Conservation (phyloP, 2,888 invertebrate species). For the Gryllus longicercus region DNA sequence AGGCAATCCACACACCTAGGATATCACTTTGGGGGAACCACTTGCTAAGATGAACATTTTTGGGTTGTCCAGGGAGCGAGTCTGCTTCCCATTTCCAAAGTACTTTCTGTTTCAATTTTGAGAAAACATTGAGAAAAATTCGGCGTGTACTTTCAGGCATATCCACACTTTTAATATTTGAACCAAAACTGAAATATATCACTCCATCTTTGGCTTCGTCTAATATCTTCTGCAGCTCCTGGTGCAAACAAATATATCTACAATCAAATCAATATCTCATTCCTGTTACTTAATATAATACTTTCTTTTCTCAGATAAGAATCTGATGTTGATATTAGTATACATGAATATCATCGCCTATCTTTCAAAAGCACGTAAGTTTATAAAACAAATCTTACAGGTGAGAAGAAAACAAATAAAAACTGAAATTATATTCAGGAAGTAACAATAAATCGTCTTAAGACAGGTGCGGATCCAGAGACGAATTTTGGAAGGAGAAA, state of each 20-base stretch:
- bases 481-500: too few relatives aligned
- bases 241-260: conserved; percentile 32
- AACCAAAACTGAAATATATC: conserved; percentile 42
- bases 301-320: too few relatives aligned
- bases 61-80: conserved; percentile 39
- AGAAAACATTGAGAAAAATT: conserved; percentile 40
- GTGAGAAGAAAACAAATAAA: too few relatives aligned
- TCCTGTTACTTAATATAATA: too few relatives aligned
- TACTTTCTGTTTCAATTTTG: conserved; percentile 41
- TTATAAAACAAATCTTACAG: too few relatives aligned
- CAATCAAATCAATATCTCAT: too few relatives aligned
- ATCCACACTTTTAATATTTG: conserved; percentile 37
- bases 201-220: conserved; percentile 39
- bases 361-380: too few relatives aligned
- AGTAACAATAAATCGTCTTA: too few relatives aligned
- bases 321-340: too few relatives aligned
- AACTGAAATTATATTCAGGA: too few relatives aligned
- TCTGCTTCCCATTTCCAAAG: conserved; percentile 42
- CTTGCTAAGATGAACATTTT: conserved; percentile 41
- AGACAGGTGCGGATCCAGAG: too few relatives aligned
- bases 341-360: too few relatives aligned
- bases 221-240: conserved; percentile 40
- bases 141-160: conserved; percentile 38
- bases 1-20: conserved; percentile 44
- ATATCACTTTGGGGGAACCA: conserved; percentile 44